These are phyloP conservation scores for Yponomeuta cagnagella DNA, from an alignment of 2,888 invertebrate species.

Conservation along the genomic window DNA sequence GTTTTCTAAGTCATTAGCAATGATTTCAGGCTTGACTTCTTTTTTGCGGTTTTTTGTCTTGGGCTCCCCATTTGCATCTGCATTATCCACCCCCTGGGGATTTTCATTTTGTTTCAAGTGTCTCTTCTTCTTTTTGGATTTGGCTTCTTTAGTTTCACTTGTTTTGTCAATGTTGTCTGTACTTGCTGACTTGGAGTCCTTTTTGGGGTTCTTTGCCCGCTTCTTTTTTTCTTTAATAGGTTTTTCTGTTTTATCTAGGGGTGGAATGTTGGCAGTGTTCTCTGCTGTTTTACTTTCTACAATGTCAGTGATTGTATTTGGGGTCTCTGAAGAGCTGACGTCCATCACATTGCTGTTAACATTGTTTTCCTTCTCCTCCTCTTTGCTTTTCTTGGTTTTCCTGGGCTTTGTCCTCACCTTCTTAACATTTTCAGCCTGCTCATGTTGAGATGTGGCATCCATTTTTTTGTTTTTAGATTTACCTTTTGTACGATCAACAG, in stretches of 20 bases:
- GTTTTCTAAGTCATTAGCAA: conserved; percentile 50
- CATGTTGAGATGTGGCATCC: conserved; percentile 12
- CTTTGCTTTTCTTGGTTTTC: conserved; percentile 14
- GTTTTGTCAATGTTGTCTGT: neutral
- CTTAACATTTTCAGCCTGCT: conserved; percentile 24
- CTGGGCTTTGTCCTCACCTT: conserved; percentile 16
- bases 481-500: conserved; percentile 1
- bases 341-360: neutral
- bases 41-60: conserved; percentile 37
- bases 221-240: conserved; percentile 1
- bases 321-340: neutral
- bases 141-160: neutral
- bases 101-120: conserved; percentile 3
- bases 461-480: conserved; percentile 15
- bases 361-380: conserved; percentile 6
- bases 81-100: neutral
- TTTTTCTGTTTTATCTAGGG: neutral
- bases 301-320: neutral
- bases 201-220: neutral
- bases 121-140: neutral
- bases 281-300: neutral
- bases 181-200: neutral
- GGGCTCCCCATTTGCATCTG: conserved; percentile 35
- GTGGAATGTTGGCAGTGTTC: neutral
- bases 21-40: conserved; percentile 40